Base-by-base conservation (phyloP, 2,888 invertebrate genomes). In the Pycnomerus fuliginosus region DNA sequence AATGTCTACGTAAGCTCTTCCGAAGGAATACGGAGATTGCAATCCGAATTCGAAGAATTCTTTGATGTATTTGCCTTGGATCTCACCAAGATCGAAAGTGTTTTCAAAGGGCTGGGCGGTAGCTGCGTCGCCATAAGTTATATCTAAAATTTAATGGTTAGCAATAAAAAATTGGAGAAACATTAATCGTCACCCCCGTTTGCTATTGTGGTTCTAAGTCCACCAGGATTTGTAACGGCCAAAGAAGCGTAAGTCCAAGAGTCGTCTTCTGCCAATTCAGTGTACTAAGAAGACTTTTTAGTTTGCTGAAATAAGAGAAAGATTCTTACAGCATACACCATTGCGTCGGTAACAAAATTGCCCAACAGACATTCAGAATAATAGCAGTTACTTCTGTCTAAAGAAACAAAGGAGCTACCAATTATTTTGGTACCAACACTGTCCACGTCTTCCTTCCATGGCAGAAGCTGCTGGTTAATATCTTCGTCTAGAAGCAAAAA, bases 21-120 rank as follows among this genome's bases (percentile, higher is more conserved):
- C n/a, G n/a, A n/a, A n/a, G n/a, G n/a, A n/a, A n/a, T n/a, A n/a
- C n/a, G n/a, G n/a, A n/a, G n/a, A n/a, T n/a, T n/a, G 10, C n/a
- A n/a, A n/a, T 4, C 44, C 8, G 61, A 74, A 76, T 66, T 84
- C 84, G 1, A 84, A 73, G 3, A 83, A 80, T 43, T 80, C 78
- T 37, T 77, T 61, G 3, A 92, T 64, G 53, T 82, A 71, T 44
- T 75, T 69, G 0, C 92, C 92, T 32, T 76, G 74, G 38, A 92
- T 65, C 55, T 84, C 84, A 41, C 84, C 80, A 8, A 83, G 74
- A 58, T 87, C 83, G 45, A 90, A 74, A 30, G 77, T 79, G 69
- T 90, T 90, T 62, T 82, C 82, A 63, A 91, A 92, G 0, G 92
- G 92, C 44, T 83, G 76, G 12, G 83, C 78, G 56, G 80, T 79